Evolutionary conservation across 2,888 invertebrate species (phyloP).

Genomic region (Amphimallon solstitiale): DNA sequence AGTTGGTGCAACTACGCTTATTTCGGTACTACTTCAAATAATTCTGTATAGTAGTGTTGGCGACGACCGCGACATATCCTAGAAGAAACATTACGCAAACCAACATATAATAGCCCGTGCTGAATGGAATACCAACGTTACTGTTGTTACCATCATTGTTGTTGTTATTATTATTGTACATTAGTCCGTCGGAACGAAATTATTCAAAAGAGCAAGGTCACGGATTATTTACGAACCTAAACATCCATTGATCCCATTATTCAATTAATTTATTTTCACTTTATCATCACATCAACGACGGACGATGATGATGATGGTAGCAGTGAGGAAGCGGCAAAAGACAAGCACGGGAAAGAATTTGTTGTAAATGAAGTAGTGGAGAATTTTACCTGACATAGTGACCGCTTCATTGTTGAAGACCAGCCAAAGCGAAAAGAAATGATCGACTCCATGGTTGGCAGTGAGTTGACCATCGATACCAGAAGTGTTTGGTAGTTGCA

Average conservation of each 20-base stretch:
- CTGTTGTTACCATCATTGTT: slow-evolving; percentile 4
- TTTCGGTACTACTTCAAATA: too few relatives aligned
- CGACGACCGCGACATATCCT: too few relatives aligned
- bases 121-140: slow-evolving; percentile 6
- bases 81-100: slow-evolving; percentile 5
- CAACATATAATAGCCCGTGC: background rate
- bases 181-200: slow-evolving; percentile 10
- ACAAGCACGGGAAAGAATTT: background rate
- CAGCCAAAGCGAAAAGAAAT: slow-evolving; percentile 66
- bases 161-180: slow-evolving; percentile 14
- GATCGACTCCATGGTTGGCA: slow-evolving; percentile 64
- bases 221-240: slow-evolving; percentile 34
- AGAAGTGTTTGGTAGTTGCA: slow-evolving; percentile 63
- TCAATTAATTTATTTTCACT: slow-evolving; percentile 34
- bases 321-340: slow-evolving; percentile 12
- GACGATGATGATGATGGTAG: background rate
- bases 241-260: slow-evolving; percentile 31
- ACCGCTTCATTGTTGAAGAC: slow-evolving; percentile 66
- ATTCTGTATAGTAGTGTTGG: too few relatives aligned
- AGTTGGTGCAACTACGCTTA: too few relatives aligned
- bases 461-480: slow-evolving; percentile 65
- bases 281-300: slow-evolving; percentile 16
- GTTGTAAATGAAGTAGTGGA: slow-evolving; percentile 3
- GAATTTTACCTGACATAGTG: slow-evolving; percentile 61
- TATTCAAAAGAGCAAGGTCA: slow-evolving; percentile 39